phyloP scores from a whole-genome alignment of 1,140 invertebrate species.

The Pristionchus pacificus region DNA sequence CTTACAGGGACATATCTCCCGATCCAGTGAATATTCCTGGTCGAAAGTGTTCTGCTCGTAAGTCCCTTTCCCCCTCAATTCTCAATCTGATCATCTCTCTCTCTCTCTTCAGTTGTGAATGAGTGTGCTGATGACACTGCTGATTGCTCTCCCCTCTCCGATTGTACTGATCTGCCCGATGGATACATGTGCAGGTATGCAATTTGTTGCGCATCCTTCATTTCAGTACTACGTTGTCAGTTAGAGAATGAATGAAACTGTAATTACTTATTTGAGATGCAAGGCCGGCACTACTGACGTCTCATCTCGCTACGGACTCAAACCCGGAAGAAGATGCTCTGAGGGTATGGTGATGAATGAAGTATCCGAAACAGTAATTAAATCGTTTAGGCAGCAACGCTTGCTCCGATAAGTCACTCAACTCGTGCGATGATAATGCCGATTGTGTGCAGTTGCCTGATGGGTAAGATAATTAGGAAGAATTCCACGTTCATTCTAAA shows the following conservation, averaged over 20 bases:
- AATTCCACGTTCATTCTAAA: no score
- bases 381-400: slow-evolving; percentile 49
- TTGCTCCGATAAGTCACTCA: slow-evolving; percentile 43
- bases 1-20: slow-evolving; percentile 47
- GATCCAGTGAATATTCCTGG: slow-evolving; percentile 51
- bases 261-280: slow-evolving; percentile 44
- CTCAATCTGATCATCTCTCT: neutral
- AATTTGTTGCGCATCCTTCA: neutral
- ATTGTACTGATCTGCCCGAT: slow-evolving; percentile 57
- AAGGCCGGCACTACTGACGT: slow-evolving; percentile 56
- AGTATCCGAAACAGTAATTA: slow-evolving; percentile 3
- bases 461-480: slow-evolving; percentile 3
- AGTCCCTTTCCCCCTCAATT: slow-evolving; percentile 16
- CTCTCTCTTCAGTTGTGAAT: slow-evolving; percentile 48
- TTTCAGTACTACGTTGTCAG: no score
- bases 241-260: no score
- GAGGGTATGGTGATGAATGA: slow-evolving; percentile 37
- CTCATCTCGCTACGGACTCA: slow-evolving; percentile 49
- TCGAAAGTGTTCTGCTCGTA: slow-evolving; percentile 50
- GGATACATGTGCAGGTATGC: slow-evolving; percentile 50
- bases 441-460: slow-evolving; percentile 58
- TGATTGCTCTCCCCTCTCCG: slow-evolving; percentile 57
- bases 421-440: slow-evolving; percentile 58
- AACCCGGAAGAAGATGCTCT: slow-evolving; percentile 51
- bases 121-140: slow-evolving; percentile 49